Evolutionary conservation across 2,888 invertebrate genomes (phyloP), one percentile per base, ranked within the genome.

Genomic region (Sphaerophoria rueppellii): DNA sequence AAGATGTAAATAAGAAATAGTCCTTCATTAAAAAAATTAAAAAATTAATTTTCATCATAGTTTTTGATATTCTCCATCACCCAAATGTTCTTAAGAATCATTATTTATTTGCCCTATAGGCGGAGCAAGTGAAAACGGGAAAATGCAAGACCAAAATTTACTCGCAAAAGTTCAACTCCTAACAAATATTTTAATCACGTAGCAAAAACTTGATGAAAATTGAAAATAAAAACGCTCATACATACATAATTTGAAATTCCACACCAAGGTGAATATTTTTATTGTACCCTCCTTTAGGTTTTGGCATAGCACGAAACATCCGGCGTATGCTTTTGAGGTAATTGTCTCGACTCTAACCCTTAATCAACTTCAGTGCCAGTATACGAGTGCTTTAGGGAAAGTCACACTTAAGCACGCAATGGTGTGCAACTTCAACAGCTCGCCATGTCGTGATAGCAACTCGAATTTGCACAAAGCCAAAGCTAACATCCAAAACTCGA

Each of bases 351-450:
- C 67, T 79, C 11, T 35, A 7, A 58, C 14, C 60, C 40, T 40
- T 16, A 32, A 72, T 34, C 14, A 48, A n/a, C 12, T 14, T 16
- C 16, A 7, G 6, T 12, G 61, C 9, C 43, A 43, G 43, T 43
- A 43, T 12, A 24, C 24, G 24, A 24, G 69, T 52, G 50, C 55
- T 46, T 50, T n/a, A 52, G 7, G 35, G 69, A 74, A 80, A 80
- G 75, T 75, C 69, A 70, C 61, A 80, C 80, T 80, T 70, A 75
- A 75, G 75, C 80, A 80, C 80, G 80, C 69, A 74, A 73, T 55
- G 37, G 52, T 67, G 54, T 60, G 65, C 52, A 73, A 73, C 46
- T 43, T 52, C 61, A 78, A 32, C 50, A 40, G 40, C 35, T 24
- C 48, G 43, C 57, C 34, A 60, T 32, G 55, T 43, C 55, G 35